A percentile compares a stretch with the other conserved stretches of the same genome.
Conservation (phyloP, 2,797 vertebrate species). For the Poecilia velifera region DNA sequence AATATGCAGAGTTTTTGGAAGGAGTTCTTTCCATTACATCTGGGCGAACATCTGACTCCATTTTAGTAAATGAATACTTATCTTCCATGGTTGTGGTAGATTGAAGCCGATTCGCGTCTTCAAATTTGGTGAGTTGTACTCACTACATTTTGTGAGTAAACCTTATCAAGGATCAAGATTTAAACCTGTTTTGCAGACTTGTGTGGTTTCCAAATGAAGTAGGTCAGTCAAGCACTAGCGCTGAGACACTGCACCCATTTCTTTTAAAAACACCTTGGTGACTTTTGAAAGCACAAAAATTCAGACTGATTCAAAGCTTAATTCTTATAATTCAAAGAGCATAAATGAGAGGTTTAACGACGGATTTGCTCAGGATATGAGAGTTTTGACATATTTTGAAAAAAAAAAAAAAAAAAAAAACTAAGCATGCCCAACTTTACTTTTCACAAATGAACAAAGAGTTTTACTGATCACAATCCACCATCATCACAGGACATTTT, state of each 20-base stretch:
- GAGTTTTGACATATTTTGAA: neutral
- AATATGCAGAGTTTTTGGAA: neutral
- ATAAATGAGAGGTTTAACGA: neutral
- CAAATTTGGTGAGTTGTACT: too few relatives aligned
- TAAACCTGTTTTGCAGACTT: neutral
- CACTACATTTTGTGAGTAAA: neutral
- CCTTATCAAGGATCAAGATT: neutral
- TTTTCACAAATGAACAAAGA: neutral
- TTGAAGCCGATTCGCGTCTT: too few relatives aligned
- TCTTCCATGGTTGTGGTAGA: neutral
- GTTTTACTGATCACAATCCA: neutral
- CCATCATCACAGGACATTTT: neutral
- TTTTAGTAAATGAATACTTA: neutral
- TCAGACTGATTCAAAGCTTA: neutral
- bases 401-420: neutral
- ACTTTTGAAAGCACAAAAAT: neutral
- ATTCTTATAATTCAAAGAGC: neutral
- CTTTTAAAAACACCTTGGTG: neutral
- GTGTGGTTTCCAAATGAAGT: slow-evolving; percentile 1
- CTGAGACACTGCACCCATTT: slow-evolving; percentile 1
- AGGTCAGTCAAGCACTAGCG: neutral
- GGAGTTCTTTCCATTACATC: neutral
- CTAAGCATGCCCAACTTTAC: neutral
- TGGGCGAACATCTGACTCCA: neutral
- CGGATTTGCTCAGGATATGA: neutral